Percentiles rank a stretch among this genome's conserved stretches.
These are phyloP conservation scores for Orchesella cincta DNA, from an alignment of 1,140 invertebrate genomes.

Conservation along the genomic window DNA sequence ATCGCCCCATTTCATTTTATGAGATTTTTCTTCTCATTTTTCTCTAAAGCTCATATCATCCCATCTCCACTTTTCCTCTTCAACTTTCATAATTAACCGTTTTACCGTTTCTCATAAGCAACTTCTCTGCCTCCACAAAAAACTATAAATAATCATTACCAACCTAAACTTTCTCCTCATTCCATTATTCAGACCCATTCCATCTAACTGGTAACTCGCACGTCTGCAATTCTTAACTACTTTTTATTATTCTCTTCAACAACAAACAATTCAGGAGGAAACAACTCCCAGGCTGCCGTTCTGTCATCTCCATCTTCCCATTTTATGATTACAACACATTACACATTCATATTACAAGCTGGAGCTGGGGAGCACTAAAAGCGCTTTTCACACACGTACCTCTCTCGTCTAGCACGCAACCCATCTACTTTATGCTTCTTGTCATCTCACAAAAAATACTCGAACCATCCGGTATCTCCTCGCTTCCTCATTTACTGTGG, in stretches of 20 bases:
- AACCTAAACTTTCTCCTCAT: neutral
- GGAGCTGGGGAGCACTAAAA: neutral
- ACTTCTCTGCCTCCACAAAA: neutral
- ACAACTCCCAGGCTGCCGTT: neutral
- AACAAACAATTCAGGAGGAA: neutral
- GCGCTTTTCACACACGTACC: neutral
- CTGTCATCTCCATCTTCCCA: neutral
- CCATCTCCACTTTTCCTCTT: no score
- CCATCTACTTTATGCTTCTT: neutral
- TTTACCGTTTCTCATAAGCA: no score
- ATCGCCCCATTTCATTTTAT: no score
- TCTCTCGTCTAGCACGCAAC: neutral
- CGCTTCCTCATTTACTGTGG: neutral
- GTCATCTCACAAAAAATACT: neutral
- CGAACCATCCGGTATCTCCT: neutral
- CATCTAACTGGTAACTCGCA: neutral
- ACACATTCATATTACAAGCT: neutral
- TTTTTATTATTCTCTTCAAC: neutral
- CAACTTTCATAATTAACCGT: no score
- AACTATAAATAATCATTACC: neutral
- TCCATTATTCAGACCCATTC: neutral
- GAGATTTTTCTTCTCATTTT: no score
- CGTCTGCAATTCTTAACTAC: neutral
- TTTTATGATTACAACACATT: neutral
- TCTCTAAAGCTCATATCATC: no score